Percentiles rank a stretch among this genome's conserved stretches.
Evolutionary conservation across 2,797 vertebrate genomes (phyloP).

Genomic region (Cirrhinus mrigala): DNA sequence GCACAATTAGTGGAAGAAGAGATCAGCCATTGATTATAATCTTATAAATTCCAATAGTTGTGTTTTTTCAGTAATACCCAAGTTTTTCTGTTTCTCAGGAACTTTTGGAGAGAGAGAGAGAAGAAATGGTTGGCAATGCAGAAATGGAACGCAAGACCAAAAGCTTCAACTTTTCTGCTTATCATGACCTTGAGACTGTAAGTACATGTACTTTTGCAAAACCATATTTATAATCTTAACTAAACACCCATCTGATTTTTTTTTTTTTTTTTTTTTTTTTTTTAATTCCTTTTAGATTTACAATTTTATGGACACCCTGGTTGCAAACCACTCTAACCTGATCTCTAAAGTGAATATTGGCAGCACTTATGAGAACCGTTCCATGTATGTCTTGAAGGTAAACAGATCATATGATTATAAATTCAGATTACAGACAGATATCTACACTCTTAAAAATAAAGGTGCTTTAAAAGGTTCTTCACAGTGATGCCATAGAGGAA

Average conservation of each 20-base stretch:
- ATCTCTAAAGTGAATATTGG: slow-evolving; percentile 85
- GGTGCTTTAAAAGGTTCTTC: too few relatives aligned
- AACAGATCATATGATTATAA: background rate
- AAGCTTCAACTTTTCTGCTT: slow-evolving; percentile 83
- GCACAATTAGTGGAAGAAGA: background rate
- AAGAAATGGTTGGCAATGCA: slow-evolving; percentile 77
- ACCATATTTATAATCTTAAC: background rate
- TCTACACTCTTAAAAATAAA: too few relatives aligned
- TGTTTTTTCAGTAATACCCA: background rate
- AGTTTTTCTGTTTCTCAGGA: slow-evolving; percentile 69
- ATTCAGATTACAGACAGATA: background rate
- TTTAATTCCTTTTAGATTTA: slow-evolving; percentile 78
- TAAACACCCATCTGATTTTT: background rate
- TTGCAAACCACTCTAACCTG: slow-evolving; percentile 75
- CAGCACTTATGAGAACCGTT: slow-evolving; percentile 83
- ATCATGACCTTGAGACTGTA: slow-evolving; percentile 74
- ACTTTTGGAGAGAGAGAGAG: slow-evolving; percentile 81
- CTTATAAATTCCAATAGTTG: background rate
- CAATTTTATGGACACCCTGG: slow-evolving; percentile 82
- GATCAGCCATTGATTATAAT: background rate
- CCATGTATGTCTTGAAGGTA: slow-evolving; percentile 89
- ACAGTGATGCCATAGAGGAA: too few relatives aligned
- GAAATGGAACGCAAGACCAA: slow-evolving; percentile 68
- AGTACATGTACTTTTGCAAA: background rate
- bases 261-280: too few relatives aligned